Base-by-base conservation (phyloP, 2,113 vertebrate species). In the Phalacrocorax aristotelis region DNA sequence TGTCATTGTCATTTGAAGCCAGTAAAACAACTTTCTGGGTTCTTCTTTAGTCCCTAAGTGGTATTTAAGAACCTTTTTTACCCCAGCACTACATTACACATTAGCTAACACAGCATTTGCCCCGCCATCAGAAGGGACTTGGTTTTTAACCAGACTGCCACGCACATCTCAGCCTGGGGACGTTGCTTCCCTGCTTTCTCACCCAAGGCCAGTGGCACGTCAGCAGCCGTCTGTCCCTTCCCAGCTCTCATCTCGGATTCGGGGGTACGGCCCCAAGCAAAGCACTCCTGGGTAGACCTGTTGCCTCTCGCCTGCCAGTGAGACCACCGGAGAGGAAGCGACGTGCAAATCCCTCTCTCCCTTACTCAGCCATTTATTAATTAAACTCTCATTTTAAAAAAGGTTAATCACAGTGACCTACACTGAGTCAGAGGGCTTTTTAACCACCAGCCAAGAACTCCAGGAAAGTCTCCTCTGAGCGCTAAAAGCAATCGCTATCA, bases 141-240 rank as follows among this genome's bases (percentile, higher is more conserved):
- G 27, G 1, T 27, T 68, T 61, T 54, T 48, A 61, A 46, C 7
- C 70, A 11, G 34, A 17, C 16, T 26, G 26, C 4, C 25, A 25
- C 2, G 3, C 6, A 36, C 38, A 16, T 15, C 44, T 38, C 4
- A 0, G 15, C 6, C 10, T 23, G 27, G 14, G 36, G 18, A n/a
- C 3, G 0, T 4, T 22, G 26, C 21, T 51, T 26, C 51, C n/a
- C 68, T 27, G 44, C 7, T 7, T 58, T 40, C 21, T 10, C 58
- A 26, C 32, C 17, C 1, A 42, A 49, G 21, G 14, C 36, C 17
- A 7, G 30, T 2, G n/a, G 10, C 32, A 32, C 2, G 1, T 17
- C 8, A 36, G 26, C 19, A 46, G 27, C 23, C 11, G 10, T 20
- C 71, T 3, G 0, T 27, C 54, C 38, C 48, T 90, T 40, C 26